These are phyloP conservation scores for Prosapia bicincta DNA, from an alignment of 2,888 invertebrate species.

Conservation along the genomic window DNA sequence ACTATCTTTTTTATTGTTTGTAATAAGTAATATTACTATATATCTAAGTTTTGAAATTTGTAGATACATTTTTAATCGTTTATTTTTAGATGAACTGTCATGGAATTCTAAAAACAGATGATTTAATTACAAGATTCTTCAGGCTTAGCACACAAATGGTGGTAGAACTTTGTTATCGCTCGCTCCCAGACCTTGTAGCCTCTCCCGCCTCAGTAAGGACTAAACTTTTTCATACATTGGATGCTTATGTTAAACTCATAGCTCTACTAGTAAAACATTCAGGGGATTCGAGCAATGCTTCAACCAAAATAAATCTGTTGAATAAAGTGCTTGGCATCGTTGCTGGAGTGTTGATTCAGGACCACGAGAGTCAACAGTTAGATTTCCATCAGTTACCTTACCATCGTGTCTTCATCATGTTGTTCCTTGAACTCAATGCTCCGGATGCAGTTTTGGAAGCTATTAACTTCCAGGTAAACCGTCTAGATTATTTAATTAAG, in stretches of 20 bases:
- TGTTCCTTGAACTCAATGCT: slow-evolving; percentile 93
- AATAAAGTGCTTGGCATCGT: slow-evolving; percentile 96
- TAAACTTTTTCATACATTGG: slow-evolving; percentile 93
- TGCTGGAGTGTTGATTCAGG: slow-evolving; percentile 91
- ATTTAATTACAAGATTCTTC: slow-evolving; percentile 95
- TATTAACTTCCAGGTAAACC: slow-evolving; percentile 78
- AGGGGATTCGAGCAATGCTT: slow-evolving; percentile 84
- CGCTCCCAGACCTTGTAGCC: slow-evolving; percentile 66
- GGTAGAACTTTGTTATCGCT: slow-evolving; percentile 89
- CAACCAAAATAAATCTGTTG: slow-evolving; percentile 94
- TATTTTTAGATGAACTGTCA: slow-evolving; percentile 81
- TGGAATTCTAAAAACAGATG: slow-evolving; percentile 95
- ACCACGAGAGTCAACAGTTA: slow-evolving; percentile 85
- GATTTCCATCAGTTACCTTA: slow-evolving; percentile 98
- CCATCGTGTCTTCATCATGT: slow-evolving; percentile 92
- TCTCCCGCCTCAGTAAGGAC: slow-evolving; percentile 63
- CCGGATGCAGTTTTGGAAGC: slow-evolving; percentile 92
- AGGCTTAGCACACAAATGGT: slow-evolving; percentile 95
- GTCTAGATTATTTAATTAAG: background rate
- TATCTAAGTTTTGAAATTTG: no score
- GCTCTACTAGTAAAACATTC: slow-evolving; percentile 93
- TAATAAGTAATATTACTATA: no score
- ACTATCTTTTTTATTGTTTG: no score
- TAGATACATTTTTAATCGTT: no score
- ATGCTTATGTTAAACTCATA: slow-evolving; percentile 91